Evolutionary conservation across 2,797 vertebrate genomes (phyloP).

Genomic region (Zalophus californianus): DNA sequence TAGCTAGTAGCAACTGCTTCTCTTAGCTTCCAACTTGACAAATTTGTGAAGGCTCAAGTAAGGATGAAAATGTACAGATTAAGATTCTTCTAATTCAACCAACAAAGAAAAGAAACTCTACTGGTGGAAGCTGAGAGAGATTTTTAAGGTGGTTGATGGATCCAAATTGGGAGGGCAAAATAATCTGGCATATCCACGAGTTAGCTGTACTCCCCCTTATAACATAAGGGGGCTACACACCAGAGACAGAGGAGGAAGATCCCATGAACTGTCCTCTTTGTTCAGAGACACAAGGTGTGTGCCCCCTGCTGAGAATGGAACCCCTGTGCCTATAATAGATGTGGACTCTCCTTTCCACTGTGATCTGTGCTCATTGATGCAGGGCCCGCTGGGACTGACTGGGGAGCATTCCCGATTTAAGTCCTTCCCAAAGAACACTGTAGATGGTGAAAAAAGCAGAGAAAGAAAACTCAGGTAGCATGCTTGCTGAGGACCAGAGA

Average conservation of each 20-base stretch:
- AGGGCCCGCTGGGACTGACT: neutral
- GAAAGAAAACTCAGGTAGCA: neutral
- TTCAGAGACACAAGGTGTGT: neutral
- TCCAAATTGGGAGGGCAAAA: neutral
- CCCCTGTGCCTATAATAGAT: neutral
- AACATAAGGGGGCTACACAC: neutral
- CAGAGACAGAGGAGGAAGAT: neutral
- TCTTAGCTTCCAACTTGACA: neutral
- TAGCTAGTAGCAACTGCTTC: neutral
- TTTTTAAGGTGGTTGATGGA: neutral
- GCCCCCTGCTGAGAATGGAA: neutral
- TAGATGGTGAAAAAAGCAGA: too few species aligned
- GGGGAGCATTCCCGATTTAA: neutral
- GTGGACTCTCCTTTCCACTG: neutral
- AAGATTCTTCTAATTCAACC: constrained; percentile 9
- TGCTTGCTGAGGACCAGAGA: neutral
- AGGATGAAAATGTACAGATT: neutral
- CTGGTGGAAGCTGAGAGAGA: neutral
- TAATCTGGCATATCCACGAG: neutral
- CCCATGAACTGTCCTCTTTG: neutral
- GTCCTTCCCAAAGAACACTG: neutral
- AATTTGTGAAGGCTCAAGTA: neutral
- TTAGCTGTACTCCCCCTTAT: neutral
- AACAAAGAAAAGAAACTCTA: neutral
- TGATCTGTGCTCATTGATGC: neutral